These are phyloP conservation scores for Pterocles gutturalis DNA, from an alignment of 2,113 vertebrate genomes.

Conservation along the genomic window DNA sequence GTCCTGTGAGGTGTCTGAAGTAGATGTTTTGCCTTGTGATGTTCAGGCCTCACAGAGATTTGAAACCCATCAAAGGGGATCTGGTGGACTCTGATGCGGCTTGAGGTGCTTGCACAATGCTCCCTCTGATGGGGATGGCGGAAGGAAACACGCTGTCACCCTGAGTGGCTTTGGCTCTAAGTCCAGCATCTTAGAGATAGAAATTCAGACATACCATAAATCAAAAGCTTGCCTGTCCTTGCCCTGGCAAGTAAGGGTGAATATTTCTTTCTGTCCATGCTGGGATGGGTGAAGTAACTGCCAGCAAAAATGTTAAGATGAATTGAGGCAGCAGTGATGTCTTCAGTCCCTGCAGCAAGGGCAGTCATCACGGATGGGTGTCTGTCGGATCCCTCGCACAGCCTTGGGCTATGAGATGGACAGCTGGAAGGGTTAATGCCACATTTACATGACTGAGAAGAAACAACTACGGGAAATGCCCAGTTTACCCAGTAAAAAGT, in stretches of 20 bases:
- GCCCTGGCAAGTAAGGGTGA: not conserved
- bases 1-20: not conserved
- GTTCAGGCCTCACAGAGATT: not conserved
- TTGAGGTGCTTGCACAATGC: not conserved
- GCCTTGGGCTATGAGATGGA: not conserved
- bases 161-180: not conserved
- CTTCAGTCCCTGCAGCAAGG: not conserved
- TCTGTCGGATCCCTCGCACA: not conserved
- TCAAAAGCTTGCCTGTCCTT: not conserved
- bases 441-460: constrained; percentile 62
- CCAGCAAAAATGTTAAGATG: not conserved
- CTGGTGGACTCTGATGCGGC: not conserved
- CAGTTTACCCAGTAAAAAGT: constrained; percentile 10
- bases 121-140: not conserved
- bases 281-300: not conserved
- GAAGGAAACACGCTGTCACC: not conserved
- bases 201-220: not conserved
- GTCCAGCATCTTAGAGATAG: not conserved
- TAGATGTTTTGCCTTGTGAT: not conserved
- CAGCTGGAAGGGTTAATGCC: not conserved
- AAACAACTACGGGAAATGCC: constrained; percentile 55
- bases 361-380: not conserved
- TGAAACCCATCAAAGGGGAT: not conserved
- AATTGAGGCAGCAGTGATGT: not conserved
- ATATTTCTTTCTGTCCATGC: not conserved